Conservation (phyloP, 2,797 vertebrate genomes). For the Heliangelus exortis region DNA sequence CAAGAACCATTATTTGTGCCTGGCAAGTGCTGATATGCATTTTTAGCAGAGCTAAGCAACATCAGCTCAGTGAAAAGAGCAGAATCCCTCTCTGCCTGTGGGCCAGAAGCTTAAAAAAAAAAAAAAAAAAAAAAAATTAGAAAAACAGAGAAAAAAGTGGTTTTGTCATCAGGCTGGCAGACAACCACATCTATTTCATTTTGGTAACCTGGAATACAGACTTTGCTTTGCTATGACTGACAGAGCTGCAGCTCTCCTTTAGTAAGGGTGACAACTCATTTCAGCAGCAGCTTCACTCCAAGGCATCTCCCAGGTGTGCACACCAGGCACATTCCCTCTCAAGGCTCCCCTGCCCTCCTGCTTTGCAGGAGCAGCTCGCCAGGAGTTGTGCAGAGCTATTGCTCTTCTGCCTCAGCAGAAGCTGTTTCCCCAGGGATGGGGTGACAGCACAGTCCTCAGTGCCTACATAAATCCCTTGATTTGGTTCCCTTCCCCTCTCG, state of each 20-base stretch:
- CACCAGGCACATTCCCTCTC: not conserved
- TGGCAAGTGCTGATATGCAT: not conserved
- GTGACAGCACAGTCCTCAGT: not conserved
- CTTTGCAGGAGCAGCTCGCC: not conserved
- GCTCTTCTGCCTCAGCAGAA: not conserved
- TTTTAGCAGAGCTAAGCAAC: conserved; percentile 35
- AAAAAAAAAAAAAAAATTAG: too few relatives aligned
- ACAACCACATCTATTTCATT: not conserved
- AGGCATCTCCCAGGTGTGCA: not conserved
- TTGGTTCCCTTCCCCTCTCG: not conserved
- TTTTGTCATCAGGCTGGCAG: not conserved
- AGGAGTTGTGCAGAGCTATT: not conserved
- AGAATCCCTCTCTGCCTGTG: not conserved
- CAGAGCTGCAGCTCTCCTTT: not conserved
- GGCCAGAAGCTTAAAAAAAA: not conserved
- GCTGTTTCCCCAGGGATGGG: not conserved
- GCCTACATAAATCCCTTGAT: not conserved
- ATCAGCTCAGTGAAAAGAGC: not conserved
- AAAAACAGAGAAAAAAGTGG: not conserved
- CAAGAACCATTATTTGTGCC: conserved; percentile 14
- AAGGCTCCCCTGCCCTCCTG: not conserved
- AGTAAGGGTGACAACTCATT: not conserved
- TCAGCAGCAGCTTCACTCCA: not conserved
- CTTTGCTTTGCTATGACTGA: not conserved
- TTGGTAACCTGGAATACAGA: not conserved